These are phyloP conservation scores for Rhinichthys klamathensis DNA, from an alignment of 2,113 vertebrate genomes.

Conservation along the genomic window DNA sequence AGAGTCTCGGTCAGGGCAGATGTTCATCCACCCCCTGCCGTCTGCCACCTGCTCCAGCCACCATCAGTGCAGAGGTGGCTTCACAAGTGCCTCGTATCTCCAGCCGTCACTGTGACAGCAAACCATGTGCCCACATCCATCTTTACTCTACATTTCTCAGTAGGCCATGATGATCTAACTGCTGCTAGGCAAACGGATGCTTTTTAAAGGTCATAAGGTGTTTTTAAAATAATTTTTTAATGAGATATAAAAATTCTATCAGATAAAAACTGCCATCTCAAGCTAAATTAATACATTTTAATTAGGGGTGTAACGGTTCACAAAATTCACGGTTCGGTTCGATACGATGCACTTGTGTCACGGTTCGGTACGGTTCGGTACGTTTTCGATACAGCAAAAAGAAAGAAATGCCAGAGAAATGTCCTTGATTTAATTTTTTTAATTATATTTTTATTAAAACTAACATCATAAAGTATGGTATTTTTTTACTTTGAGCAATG, in stretches of 20 bases:
- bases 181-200: background rate
- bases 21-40: constrained; percentile 34
- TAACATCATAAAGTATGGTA: too few species aligned
- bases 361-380: too few species aligned
- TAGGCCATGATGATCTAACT: background rate
- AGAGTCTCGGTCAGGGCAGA: constrained; percentile 8
- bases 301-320: too few species aligned
- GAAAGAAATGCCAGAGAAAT: too few species aligned
- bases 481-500: too few species aligned
- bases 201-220: background rate
- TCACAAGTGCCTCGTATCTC: background rate
- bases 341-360: too few species aligned
- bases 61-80: background rate
- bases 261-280: background rate
- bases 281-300: background rate
- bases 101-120: background rate
- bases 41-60: constrained; percentile 36
- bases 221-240: background rate
- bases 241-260: background rate
- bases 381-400: too few species aligned
- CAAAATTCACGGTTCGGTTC: too few species aligned
- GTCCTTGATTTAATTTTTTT: too few species aligned
- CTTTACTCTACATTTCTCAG: constrained; percentile 3
- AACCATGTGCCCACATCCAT: background rate
- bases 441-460: too few species aligned